Evolutionary conservation across 2,888 invertebrate species (phyloP).

Genomic region (Meghimatium bilineatum): DNA sequence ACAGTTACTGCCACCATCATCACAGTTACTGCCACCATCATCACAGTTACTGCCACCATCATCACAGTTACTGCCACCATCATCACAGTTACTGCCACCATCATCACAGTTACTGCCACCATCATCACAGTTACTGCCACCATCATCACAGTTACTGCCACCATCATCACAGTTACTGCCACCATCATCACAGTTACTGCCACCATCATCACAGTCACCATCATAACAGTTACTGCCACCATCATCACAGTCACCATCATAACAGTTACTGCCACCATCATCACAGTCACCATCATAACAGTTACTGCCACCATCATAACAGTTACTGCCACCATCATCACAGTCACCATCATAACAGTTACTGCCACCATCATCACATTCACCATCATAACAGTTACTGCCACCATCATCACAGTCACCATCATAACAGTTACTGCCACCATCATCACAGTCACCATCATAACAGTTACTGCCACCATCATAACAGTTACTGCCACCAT

Average conservation of each 20-base stretch:
- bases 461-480: no score
- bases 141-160: not conserved
- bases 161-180: not conserved
- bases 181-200: not conserved
- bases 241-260: no score
- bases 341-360: no score
- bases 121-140: not conserved
- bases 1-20: not conserved
- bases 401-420: no score
- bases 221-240: no score
- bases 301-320: no score
- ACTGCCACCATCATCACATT: no score
- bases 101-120: not conserved
- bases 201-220: not conserved
- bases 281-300: no score
- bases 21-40: not conserved
- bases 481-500: no score
- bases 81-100: not conserved
- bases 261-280: no score
- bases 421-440: not conserved
- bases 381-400: not conserved
- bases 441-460: not conserved
- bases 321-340: no score
- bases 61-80: not conserved
- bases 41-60: not conserved